Evolutionary conservation across 2,888 invertebrate species (phyloP).

Genomic region (Drosophila kambysellisi): DNA sequence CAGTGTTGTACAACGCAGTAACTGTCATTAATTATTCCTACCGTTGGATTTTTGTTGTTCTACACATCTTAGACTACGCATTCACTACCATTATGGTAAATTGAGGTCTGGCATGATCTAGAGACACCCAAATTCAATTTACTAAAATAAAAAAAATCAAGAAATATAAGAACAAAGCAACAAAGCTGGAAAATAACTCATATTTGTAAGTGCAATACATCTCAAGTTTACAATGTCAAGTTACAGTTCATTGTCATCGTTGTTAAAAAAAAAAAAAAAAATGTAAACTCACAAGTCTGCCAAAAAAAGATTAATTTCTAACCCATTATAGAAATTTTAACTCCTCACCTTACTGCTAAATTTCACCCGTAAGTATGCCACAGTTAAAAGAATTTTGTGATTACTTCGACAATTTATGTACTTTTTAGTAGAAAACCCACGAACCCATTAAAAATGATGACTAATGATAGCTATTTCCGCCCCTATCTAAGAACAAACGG

Average conservation of each 20-base stretch:
- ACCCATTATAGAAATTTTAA: too few relatives aligned
- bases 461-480: not conserved
- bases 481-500: not conserved
- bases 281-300: not conserved
- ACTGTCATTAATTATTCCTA: not conserved
- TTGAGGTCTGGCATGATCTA: too few relatives aligned
- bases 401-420: constrained; percentile 10
- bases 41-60: too few relatives aligned
- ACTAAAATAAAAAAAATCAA: too few relatives aligned
- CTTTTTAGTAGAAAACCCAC: not conserved
- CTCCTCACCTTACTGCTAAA: not conserved
- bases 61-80: not conserved
- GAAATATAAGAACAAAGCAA: too few relatives aligned
- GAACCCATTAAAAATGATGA: not conserved
- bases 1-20: not conserved
- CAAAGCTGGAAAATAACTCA: too few relatives aligned
- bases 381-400: not conserved
- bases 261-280: not conserved
- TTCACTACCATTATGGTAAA: not conserved
- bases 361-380: constrained; percentile 35
- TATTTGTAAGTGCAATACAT: not conserved
- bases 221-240: not conserved
- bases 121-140: too few relatives aligned
- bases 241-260: not conserved
- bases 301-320: not conserved